Conservation (phyloP, 2,113 vertebrate genomes). For the Nothocercus nigrocapillus region DNA sequence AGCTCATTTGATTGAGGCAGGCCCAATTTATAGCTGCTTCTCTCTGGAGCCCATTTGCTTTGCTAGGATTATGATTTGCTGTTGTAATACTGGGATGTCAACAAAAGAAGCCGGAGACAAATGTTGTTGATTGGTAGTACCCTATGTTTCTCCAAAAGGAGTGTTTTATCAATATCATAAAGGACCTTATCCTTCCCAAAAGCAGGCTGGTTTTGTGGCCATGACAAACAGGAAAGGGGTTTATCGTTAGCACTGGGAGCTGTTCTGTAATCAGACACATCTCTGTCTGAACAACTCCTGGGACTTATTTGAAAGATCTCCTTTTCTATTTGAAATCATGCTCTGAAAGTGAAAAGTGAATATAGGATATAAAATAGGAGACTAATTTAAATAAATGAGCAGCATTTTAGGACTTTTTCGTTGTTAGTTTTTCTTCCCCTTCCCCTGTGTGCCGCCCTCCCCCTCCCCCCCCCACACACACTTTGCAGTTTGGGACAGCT, state of each 20-base stretch:
- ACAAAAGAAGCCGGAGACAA: slow-evolving; percentile 69
- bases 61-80: slow-evolving; percentile 77
- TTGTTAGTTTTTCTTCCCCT: neutral
- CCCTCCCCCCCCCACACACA: neutral
- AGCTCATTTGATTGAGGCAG: slow-evolving; percentile 71
- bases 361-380: neutral
- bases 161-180: slow-evolving; percentile 72
- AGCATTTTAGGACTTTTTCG: neutral
- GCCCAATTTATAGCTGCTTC: slow-evolving; percentile 67
- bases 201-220: neutral
- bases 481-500: neutral
- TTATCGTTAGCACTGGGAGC: slow-evolving; percentile 16
- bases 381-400: neutral
- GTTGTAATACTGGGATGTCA: slow-evolving; percentile 74
- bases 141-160: slow-evolving; percentile 62
- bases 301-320: neutral
- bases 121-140: slow-evolving; percentile 71
- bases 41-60: slow-evolving; percentile 76
- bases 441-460: too few species aligned
- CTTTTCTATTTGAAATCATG: neutral
- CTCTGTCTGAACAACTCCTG: neutral
- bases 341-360: neutral
- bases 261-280: slow-evolving; percentile 8
- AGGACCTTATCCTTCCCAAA: slow-evolving; percentile 63
- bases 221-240: slow-evolving; percentile 32